Conservation (phyloP, 2,113 vertebrate genomes). For the Chaenocephalus aceratus region DNA sequence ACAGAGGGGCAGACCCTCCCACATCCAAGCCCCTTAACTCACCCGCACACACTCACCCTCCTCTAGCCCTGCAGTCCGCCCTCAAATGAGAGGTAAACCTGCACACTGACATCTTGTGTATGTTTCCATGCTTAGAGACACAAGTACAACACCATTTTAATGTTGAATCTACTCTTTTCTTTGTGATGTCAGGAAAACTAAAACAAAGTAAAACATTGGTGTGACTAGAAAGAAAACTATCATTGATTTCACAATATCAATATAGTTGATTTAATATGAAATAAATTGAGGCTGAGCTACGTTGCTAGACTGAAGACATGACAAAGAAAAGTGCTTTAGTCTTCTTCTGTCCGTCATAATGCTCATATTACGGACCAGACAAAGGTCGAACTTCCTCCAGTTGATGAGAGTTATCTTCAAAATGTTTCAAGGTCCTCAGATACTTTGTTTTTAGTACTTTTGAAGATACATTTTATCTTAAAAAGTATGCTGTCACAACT, state of each 20-base stretch:
- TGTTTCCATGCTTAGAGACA: background rate
- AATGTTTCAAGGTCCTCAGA: background rate
- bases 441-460: background rate
- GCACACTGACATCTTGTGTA: background rate
- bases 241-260: background rate
- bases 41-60: background rate
- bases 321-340: background rate
- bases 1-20: conserved; percentile 51
- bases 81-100: background rate
- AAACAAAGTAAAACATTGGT: background rate
- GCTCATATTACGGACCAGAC: background rate
- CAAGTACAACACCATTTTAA: background rate
- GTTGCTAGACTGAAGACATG: background rate
- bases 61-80: background rate
- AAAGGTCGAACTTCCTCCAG: background rate
- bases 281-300: background rate
- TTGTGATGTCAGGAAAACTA: background rate
- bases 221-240: background rate
- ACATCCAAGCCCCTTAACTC: conserved; percentile 14
- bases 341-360: background rate
- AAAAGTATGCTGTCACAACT: background rate
- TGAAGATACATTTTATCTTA: background rate
- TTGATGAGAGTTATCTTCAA: background rate
- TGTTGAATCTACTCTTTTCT: background rate
- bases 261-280: background rate